Percentiles rank a stretch among this genome's conserved stretches.
Evolutionary conservation across 2,888 invertebrate species (phyloP).

Genomic region (Amphipoea lucens): DNA sequence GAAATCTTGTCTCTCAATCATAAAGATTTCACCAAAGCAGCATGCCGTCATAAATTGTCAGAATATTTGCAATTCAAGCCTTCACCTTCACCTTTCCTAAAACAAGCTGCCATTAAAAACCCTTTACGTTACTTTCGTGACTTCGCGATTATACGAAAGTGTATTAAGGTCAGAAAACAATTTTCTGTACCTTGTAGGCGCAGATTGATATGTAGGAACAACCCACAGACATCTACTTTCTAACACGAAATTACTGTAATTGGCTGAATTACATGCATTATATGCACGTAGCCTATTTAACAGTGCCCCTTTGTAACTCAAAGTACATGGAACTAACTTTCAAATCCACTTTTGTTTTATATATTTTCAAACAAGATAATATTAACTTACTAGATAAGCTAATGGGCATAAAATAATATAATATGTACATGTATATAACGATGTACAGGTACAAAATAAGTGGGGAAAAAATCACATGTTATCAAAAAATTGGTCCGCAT

Average conservation of each 20-base stretch:
- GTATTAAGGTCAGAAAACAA: slow-evolving; percentile 28
- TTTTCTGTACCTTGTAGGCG: slow-evolving; percentile 38
- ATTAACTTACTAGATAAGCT: no score
- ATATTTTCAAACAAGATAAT: neutral
- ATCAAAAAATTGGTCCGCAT: neutral
- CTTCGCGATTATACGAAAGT: slow-evolving; percentile 20
- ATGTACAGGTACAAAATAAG: no score
- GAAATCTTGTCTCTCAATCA: no score
- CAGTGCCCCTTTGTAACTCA: slow-evolving; percentile 13
- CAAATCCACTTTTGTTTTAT: neutral
- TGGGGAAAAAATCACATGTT: no score
- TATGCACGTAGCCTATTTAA: slow-evolving; percentile 33
- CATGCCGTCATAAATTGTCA: neutral
- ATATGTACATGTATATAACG: no score
- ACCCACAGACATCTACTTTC: slow-evolving; percentile 53
- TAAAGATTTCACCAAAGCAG: neutral
- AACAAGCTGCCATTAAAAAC: slow-evolving; percentile 19
- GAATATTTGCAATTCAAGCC: neutral
- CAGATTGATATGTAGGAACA: slow-evolving; percentile 50
- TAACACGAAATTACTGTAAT: slow-evolving; percentile 51
- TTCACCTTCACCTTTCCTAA: neutral
- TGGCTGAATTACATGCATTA: slow-evolving; percentile 38
- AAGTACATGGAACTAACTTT: slow-evolving; percentile 16
- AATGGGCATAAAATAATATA: no score
- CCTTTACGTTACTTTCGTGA: slow-evolving; percentile 22